Conservation (phyloP, 2,113 vertebrate genomes). For the Bufo gargarizans region DNA sequence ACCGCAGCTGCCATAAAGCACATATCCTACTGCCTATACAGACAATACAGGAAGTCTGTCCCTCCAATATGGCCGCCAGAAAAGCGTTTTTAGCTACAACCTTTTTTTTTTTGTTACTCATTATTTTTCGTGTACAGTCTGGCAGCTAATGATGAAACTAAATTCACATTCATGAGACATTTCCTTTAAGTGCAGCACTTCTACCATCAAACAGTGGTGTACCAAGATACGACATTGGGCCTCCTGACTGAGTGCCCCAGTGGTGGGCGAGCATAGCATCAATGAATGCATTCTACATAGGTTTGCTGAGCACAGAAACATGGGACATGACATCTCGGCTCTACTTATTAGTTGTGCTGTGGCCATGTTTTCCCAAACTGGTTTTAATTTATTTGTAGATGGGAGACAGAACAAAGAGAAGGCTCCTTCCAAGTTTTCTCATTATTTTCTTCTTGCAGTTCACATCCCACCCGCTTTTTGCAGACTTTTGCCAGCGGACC, state of each 20-base stretch:
- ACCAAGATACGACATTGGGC: not conserved
- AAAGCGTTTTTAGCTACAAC: no score
- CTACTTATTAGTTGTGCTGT: not conserved
- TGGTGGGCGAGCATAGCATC: not conserved
- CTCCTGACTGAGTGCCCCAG: not conserved
- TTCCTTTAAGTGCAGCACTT: no score
- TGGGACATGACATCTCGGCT: not conserved
- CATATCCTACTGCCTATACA: no score
- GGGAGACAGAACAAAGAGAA: not conserved
- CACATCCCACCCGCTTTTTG: constrained; percentile 89
- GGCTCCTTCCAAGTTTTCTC: not conserved
- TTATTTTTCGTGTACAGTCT: no score
- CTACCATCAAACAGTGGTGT: no score
- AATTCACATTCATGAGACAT: no score
- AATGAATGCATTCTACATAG: not conserved
- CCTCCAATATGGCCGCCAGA: no score
- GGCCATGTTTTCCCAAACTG: not conserved
- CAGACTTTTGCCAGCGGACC: constrained; percentile 91
- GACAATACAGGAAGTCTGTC: no score
- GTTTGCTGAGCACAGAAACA: not conserved
- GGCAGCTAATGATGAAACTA: no score
- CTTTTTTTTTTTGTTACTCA: no score
- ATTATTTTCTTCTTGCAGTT: constrained; percentile 76
- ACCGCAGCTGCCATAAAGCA: no score
- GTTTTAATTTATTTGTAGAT: constrained; percentile 3